Evolutionary conservation across 2,797 vertebrate genomes (phyloP), one percentile per base, ranked within the genome.

Genomic region (Hydrolagus colliei): DNA sequence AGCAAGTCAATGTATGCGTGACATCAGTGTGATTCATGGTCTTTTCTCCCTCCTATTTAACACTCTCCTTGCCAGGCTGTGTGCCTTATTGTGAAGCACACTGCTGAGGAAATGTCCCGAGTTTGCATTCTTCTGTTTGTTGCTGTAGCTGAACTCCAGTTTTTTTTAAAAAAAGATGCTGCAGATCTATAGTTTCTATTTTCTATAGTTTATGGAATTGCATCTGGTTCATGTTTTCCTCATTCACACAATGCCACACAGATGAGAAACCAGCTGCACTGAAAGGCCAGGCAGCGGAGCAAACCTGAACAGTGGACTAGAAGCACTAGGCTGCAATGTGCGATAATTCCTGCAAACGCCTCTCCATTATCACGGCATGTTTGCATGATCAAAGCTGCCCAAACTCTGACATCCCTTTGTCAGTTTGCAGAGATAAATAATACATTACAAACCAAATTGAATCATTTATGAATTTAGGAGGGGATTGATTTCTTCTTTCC

Each of bases 171-270:
- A 27, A 27, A 27, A 27, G 27, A 27, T 27, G 27, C 27, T 27
- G 27, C 27, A 27, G 27, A 27, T 27, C 27, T 27, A 27, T 27
- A 27, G 27, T 27, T 61, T 62, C 41, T 61, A 61, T 62, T 77
- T 61, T 41, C 59, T 22, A 1, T 61, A 63, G 63, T 63, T 35
- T 73, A 73, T 35, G 62, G 14, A 62, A 2, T n/a, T 20, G 18
- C 41, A 76, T 76, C 41, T 76, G 75, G 20, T 77, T 77, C 61
- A 79, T 22, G 61, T 27, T 79, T 78, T 63, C 20, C 20, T 61
- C 52, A 78, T 78, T 75, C 73, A 22, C 59, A 27, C 20, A 62
- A n/a, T 12, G 27, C 20, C 52, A 78, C 4, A 27, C 77, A 79
- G n/a, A 79, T 79, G 77, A 22, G n/a, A 79, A 62, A 79, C 22